Evolutionary conservation across 1,140 invertebrate species (phyloP).

Genomic region (Drosophila rufa): DNA sequence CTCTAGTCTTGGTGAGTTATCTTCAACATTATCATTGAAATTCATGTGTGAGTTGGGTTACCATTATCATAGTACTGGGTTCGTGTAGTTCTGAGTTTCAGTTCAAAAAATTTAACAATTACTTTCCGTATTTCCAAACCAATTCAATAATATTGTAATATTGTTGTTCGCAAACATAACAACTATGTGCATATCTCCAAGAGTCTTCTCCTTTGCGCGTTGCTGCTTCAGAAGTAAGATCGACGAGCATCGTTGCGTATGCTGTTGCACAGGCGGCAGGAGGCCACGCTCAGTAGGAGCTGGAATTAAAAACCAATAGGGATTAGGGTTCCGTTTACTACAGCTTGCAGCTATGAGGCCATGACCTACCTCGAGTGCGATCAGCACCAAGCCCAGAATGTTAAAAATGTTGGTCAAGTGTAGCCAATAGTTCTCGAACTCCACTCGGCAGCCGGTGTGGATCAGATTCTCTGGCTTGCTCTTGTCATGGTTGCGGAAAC

Average conservation of each 20-base stretch:
- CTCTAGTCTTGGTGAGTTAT: constrained; percentile 19
- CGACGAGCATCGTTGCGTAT: constrained; percentile 79
- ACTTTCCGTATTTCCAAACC: neutral
- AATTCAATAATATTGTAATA: constrained; percentile 13
- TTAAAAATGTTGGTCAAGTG: constrained; percentile 62
- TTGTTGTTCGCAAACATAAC: constrained; percentile 10
- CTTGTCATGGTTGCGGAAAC: constrained; percentile 67
- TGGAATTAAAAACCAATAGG: constrained; percentile 25
- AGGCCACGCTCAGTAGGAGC: constrained; percentile 62
- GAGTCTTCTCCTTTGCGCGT: neutral
- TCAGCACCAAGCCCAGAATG: constrained; percentile 64
- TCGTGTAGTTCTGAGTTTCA: constrained; percentile 1
- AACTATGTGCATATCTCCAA: neutral
- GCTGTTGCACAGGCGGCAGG: constrained; percentile 76
- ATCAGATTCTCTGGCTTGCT: constrained; percentile 72
- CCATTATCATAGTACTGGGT: constrained; percentile 5
- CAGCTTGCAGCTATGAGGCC: no score
- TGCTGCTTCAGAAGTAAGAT: constrained; percentile 49
- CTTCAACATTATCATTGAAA: constrained; percentile 12
- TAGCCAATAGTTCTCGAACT: constrained; percentile 78
- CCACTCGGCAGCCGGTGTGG: constrained; percentile 67
- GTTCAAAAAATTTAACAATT: constrained; percentile 15
- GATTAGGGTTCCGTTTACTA: neutral
- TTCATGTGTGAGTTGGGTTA: constrained; percentile 14
- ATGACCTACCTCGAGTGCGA: constrained; percentile 63